Percentiles rank a stretch among this genome's conserved stretches.
Evolutionary conservation across 2,797 vertebrate genomes (phyloP).

Genomic region (Lindbergichthys nudifrons): DNA sequence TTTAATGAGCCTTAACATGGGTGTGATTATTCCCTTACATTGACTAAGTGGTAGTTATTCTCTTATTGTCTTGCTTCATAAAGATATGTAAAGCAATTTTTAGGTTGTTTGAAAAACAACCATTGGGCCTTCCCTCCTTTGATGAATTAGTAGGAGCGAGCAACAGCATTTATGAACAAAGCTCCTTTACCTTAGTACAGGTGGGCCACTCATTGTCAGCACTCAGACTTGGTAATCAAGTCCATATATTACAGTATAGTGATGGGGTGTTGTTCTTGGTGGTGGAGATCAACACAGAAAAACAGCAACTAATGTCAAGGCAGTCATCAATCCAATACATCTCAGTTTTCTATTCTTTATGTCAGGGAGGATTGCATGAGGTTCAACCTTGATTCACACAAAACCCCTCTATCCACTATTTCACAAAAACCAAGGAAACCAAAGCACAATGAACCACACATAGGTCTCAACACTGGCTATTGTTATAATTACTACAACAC

Average conservation of each 20-base stretch:
- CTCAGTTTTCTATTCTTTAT: slow-evolving; percentile 16
- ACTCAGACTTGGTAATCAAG: slow-evolving; percentile 34
- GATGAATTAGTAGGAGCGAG: slow-evolving; percentile 22
- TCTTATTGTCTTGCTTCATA: neutral
- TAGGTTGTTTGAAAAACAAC: neutral
- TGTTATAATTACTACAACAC: slow-evolving; percentile 2
- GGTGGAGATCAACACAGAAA: slow-evolving; percentile 17
- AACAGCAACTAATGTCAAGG: slow-evolving; percentile 9
- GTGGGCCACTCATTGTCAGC: slow-evolving; percentile 29
- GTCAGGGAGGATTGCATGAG: neutral
- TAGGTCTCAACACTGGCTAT: neutral
- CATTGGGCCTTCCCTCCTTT: slow-evolving; percentile 1
- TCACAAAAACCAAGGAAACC: slow-evolving; percentile 17
- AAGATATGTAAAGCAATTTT: neutral
- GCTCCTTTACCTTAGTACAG: no score
- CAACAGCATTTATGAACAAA: slow-evolving; percentile 5
- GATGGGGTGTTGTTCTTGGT: slow-evolving; percentile 3
- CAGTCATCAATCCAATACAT: slow-evolving; percentile 27
- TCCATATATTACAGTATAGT: slow-evolving; percentile 32
- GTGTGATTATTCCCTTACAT: neutral
- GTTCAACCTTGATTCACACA: slow-evolving; percentile 1
- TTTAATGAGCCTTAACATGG: neutral
- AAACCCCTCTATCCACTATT: no score
- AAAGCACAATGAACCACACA: slow-evolving; percentile 4
- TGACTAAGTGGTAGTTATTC: neutral